Percentiles rank a stretch among this genome's conserved stretches.
Evolutionary conservation across 2,888 invertebrate genomes (phyloP).

Genomic region (Laspeyria flexula): DNA sequence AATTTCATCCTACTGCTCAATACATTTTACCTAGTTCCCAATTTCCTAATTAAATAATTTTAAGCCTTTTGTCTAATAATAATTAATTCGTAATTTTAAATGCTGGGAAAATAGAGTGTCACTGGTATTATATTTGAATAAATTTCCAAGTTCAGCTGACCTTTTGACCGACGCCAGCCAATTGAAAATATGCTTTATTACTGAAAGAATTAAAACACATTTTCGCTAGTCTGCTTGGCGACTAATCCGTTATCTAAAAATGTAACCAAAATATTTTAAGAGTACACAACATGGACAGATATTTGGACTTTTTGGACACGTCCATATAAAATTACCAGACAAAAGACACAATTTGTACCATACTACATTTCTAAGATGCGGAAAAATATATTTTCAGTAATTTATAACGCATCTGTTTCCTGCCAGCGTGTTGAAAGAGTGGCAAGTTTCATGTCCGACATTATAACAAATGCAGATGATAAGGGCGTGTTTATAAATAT

Average conservation of each 20-base stretch:
- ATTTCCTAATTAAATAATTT: conserved; percentile 15
- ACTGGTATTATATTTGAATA: not conserved
- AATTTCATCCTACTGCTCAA: not conserved
- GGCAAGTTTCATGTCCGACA: conserved; percentile 9
- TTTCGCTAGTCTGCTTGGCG: too few species aligned
- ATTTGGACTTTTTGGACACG: not conserved
- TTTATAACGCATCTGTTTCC: conserved; percentile 11
- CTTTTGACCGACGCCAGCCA: too few species aligned
- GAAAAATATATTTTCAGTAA: conserved; percentile 15
- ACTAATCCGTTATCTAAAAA: too few species aligned
- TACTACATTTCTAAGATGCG: conserved; percentile 36
- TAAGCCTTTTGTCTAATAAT: conserved; percentile 11
- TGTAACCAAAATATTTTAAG: not conserved
- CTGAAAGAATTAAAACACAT: too few species aligned
- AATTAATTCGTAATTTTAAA: not conserved
- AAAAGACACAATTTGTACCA: conserved; percentile 22
- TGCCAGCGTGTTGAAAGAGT: conserved; percentile 9
- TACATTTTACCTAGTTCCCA: not conserved
- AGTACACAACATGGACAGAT: not conserved
- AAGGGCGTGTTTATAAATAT: not conserved
- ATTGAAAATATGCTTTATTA: too few species aligned
- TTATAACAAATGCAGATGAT: not conserved
- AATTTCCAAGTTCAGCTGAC: too few species aligned
- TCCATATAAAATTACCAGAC: conserved; percentile 6
- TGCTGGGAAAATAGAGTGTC: not conserved